Conservation (phyloP, 1,140 invertebrate genomes). For the Asobara japonica region DNA sequence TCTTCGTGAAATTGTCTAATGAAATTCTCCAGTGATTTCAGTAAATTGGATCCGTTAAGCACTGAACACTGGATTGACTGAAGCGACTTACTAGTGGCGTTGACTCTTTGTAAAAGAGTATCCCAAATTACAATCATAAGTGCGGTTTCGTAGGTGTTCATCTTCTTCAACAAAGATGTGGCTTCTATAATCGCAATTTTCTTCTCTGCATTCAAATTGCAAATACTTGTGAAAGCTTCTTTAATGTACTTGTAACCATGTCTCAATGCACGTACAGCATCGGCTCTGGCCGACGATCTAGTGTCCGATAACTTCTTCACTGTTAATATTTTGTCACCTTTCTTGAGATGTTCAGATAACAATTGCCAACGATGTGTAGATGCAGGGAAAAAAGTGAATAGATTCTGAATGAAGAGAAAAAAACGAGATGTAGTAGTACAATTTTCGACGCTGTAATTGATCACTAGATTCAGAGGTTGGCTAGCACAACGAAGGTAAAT, state of each 20-base stretch:
- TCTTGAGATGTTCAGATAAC: constrained; percentile 42
- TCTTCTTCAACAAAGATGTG: too few species aligned
- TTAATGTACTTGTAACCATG: too few species aligned
- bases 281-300: constrained; percentile 37
- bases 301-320: constrained; percentile 40
- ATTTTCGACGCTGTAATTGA: constrained; percentile 19
- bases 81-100: too few species aligned
- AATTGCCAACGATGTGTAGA: constrained; percentile 37
- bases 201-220: too few species aligned
- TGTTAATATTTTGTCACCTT: constrained; percentile 41
- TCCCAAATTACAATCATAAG: too few species aligned
- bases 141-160: too few species aligned
- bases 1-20: constrained; percentile 29
- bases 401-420: constrained; percentile 27
- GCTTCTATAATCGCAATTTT: too few species aligned
- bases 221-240: too few species aligned
- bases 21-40: constrained; percentile 31
- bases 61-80: too few species aligned
- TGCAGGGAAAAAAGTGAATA: constrained; percentile 31
- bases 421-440: constrained; percentile 28
- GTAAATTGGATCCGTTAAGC: too few species aligned
- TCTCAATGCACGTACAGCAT: too few species aligned
- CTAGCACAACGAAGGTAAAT: constrained; percentile 21
- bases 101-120: too few species aligned
- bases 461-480: constrained; percentile 30